These are phyloP conservation scores for Temnothorax nylanderi DNA, from an alignment of 1,140 invertebrate species.

Conservation along the genomic window DNA sequence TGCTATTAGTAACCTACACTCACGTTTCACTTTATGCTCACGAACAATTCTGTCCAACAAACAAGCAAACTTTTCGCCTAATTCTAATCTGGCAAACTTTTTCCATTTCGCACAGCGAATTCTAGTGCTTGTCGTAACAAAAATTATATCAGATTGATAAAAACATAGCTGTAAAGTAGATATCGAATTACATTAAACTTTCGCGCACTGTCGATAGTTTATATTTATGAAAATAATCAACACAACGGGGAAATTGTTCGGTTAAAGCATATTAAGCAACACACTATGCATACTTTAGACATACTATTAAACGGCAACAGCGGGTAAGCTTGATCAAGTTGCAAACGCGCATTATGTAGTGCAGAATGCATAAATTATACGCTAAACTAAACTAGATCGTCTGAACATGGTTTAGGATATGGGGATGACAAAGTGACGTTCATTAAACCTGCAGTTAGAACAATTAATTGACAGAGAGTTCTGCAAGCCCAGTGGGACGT, in stretches of 20 bases:
- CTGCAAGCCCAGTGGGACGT: not conserved
- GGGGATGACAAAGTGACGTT: slow-evolving; percentile 64
- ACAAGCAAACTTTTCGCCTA: slow-evolving; percentile 28
- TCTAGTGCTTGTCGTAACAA: not conserved
- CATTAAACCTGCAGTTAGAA: slow-evolving; percentile 63
- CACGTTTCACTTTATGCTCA: not conserved
- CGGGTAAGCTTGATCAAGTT: slow-evolving; percentile 62
- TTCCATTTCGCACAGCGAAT: not conserved
- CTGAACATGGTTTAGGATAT: slow-evolving; percentile 43
- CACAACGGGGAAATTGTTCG: slow-evolving; percentile 10
- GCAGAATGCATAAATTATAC: slow-evolving; percentile 60
- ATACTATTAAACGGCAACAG: slow-evolving; percentile 9
- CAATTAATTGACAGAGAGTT: slow-evolving; percentile 65
- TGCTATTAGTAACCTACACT: not conserved
- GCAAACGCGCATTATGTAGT: slow-evolving; percentile 50
- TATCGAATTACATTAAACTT: not conserved
- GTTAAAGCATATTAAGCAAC: not conserved
- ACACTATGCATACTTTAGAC: not conserved
- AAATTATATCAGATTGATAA: not conserved
- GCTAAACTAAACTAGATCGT: slow-evolving; percentile 57
- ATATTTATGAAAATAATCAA: not conserved
- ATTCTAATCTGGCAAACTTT: not conserved
- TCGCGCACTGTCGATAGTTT: not conserved
- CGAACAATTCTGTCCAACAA: slow-evolving; percentile 15
- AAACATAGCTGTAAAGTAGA: not conserved